These are phyloP conservation scores for Anneissia japonica DNA, from an alignment of 35 echinoderm and acorn worm species.

Conservation along the genomic window DNA sequence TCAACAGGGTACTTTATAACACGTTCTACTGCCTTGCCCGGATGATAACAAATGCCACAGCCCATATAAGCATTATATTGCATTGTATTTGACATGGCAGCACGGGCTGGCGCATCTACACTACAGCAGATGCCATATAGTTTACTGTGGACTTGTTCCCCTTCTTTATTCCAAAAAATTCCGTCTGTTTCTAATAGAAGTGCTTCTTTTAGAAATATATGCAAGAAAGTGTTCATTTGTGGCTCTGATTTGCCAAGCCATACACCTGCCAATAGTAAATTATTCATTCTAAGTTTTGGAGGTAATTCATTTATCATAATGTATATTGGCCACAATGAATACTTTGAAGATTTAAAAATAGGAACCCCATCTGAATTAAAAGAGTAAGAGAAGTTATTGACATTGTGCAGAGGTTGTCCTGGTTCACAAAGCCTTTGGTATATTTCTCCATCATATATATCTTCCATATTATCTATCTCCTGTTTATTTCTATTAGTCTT, in stretches of 20 bases:
- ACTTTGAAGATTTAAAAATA: background rate
- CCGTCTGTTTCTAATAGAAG: constrained; percentile 16
- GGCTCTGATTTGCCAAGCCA: constrained; percentile 45
- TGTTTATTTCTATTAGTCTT: background rate
- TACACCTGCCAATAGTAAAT: constrained; percentile 37
- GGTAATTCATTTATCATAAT: constrained; percentile 56
- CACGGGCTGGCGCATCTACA: constrained; percentile 59
- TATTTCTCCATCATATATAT: constrained; percentile 22
- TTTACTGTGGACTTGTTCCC: constrained; percentile 23
- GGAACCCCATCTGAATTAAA: constrained; percentile 22
- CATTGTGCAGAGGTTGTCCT: background rate
- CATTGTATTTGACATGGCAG: constrained; percentile 44
- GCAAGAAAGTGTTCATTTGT: constrained; percentile 32
- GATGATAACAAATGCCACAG: constrained; percentile 52
- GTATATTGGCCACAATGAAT: constrained; percentile 47
- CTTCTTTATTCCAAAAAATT: constrained; percentile 37
- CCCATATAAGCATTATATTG: constrained; percentile 63
- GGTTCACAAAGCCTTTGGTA: background rate
- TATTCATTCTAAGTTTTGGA: constrained; percentile 32
- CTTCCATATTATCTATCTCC: constrained; percentile 7
- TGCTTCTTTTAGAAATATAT: constrained; percentile 32
- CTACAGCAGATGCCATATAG: constrained; percentile 46
- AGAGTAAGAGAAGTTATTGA: constrained; percentile 13
- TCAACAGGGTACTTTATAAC: constrained; percentile 36
- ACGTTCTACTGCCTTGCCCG: constrained; percentile 21